These are phyloP conservation scores for Phoeniculus purpureus DNA, from an alignment of 2,797 vertebrate species.

Conservation along the genomic window DNA sequence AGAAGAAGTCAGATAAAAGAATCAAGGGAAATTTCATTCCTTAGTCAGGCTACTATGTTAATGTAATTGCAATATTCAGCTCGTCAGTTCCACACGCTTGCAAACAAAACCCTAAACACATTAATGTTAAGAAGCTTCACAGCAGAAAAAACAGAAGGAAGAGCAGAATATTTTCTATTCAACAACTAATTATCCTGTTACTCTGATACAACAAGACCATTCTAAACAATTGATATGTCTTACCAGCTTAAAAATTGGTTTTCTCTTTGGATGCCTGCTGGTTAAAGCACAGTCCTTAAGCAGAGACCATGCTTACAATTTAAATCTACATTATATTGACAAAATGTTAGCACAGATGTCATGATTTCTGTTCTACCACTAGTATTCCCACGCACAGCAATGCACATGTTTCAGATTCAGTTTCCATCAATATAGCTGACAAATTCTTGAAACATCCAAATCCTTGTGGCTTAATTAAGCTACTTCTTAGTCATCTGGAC, in stretches of 20 bases:
- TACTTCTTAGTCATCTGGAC: constrained; percentile 39
- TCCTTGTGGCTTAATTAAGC: constrained; percentile 30
- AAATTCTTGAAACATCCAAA: constrained; percentile 13
- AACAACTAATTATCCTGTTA: background rate
- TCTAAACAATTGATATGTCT: background rate
- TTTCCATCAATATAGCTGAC: background rate
- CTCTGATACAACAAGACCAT: background rate
- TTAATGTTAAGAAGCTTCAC: background rate
- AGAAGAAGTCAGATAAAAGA: background rate
- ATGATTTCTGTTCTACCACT: background rate
- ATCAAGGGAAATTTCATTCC: background rate
- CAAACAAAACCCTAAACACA: background rate
- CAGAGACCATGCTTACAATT: background rate
- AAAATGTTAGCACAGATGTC: background rate
- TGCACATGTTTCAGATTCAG: background rate
- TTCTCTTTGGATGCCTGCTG: background rate
- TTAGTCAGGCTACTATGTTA: background rate
- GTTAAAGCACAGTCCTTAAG: background rate
- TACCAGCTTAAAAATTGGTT: background rate
- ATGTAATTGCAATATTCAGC: background rate
- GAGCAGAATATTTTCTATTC: background rate
- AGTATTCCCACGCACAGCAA: background rate
- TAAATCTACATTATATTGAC: background rate
- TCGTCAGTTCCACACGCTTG: fast-evolving
- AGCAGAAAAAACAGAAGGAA: background rate